Evolutionary conservation across 2,888 invertebrate genomes (phyloP).

Genomic region (Oligia latruncula): DNA sequence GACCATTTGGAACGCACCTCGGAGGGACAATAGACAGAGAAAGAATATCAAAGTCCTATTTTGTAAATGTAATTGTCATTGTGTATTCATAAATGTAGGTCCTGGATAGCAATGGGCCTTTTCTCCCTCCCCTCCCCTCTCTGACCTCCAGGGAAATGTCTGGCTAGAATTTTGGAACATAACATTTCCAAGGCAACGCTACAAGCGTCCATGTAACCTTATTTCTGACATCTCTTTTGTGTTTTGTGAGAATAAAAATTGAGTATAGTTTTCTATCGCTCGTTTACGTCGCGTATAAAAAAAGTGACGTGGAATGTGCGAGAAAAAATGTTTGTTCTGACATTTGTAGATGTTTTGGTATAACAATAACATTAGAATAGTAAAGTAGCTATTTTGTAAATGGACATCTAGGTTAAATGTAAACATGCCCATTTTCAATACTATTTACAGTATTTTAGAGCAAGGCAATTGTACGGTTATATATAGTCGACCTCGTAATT

Average conservation of each 20-base stretch:
- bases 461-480: neutral
- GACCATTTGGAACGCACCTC: constrained; percentile 54
- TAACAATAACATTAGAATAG: constrained; percentile 39
- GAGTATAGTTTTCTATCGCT: constrained; percentile 39
- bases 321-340: constrained; percentile 34
- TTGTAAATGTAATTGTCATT: constrained; percentile 68
- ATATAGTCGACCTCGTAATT: neutral
- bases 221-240: constrained; percentile 53
- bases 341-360: constrained; percentile 3
- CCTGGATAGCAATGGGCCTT: constrained; percentile 55
- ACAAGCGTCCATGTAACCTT: constrained; percentile 43
- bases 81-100: constrained; percentile 70
- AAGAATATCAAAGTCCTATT: constrained; percentile 64
- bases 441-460: neutral
- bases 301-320: constrained; percentile 17
- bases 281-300: constrained; percentile 36
- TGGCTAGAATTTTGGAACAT: constrained; percentile 59
- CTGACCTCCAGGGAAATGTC: constrained; percentile 55
- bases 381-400: constrained; percentile 12
- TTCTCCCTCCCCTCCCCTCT: neutral
- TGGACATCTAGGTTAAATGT: neutral
- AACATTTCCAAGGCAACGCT: constrained; percentile 53
- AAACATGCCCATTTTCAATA: neutral
- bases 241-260: constrained; percentile 49
- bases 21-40: constrained; percentile 56